Evolutionary conservation across 1,140 invertebrate species (phyloP).

Genomic region (Augochlora pura): DNA sequence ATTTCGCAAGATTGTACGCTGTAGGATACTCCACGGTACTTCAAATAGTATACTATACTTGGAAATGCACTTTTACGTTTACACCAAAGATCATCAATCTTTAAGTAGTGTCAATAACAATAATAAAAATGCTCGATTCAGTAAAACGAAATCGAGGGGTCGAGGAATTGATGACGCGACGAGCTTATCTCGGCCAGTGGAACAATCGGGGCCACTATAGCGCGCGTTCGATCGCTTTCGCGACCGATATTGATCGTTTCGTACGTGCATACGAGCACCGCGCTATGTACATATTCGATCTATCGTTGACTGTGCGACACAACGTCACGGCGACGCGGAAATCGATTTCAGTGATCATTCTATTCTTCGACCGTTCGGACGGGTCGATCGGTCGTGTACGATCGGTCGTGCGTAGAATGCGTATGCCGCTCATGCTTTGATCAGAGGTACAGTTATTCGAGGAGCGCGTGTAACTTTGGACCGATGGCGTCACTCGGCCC

Average conservation of each 20-base stretch:
- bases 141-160: background rate
- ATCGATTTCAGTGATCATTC: background rate
- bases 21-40: no score
- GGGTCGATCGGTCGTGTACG: no score
- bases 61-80: no score
- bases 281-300: background rate
- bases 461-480: slow-evolving; percentile 56
- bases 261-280: background rate
- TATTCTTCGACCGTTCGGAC: no score
- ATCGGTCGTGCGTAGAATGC: no score
- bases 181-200: background rate
- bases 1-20: no score
- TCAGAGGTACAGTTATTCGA: slow-evolving; percentile 61
- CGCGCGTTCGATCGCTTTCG: background rate
- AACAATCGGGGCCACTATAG: background rate
- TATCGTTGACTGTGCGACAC: background rate
- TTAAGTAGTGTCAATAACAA: no score
- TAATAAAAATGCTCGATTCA: background rate
- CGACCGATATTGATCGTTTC: background rate
- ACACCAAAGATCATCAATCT: no score
- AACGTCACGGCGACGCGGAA: background rate
- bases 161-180: background rate
- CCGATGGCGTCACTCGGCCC: slow-evolving; percentile 57
- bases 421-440: slow-evolving; percentile 29
- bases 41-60: no score